Base-by-base conservation (phyloP, 2,113 vertebrate genomes). In the Chaenocephalus aceratus region DNA sequence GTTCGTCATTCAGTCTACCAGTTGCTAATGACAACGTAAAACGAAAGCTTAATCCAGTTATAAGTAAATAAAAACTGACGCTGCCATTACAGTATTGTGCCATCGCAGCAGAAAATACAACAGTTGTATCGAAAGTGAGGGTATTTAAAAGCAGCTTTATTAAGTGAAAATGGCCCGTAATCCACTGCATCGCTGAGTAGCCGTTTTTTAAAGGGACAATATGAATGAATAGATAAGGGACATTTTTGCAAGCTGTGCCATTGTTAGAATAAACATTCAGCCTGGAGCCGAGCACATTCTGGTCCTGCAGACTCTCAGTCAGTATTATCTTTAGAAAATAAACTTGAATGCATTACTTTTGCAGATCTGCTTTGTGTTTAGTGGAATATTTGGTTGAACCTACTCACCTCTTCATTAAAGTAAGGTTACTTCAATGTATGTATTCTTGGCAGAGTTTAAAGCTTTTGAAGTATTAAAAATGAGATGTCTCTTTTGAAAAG, bases 161-260 rank as follows among this genome's bases (percentile, higher is more conserved):
- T 59, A 88, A 86, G 62, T 53, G 60, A 72, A 83, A 90, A 88
- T 88, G 87, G 84, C 80, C 49, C 57, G 18, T 87, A 90, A 89
- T 88, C 84, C 88, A 76, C 63, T 70, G 76, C 80, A 80, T 82
- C 72, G 89, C 91, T 91, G 90, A 94, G 76, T 77, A 36, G 75
- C 63, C 89, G 73, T 85, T 93, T 93, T 89, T 84, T 45, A 72
- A 84, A 71, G 56, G 41, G 82, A 85, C 84, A 86, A 83, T 86
- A 84, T 84, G 75, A 86, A 77, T 90, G 72, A 89, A 91, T 90
- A 86, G 77, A 89, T 89, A 81, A 86, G 72, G 64, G 44, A 26
- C 83, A 81, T 83, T 80, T 79, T 81, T 78, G 60, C 75, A 59
- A 58, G 66, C 84, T 77, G 67, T 66, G 66, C 70, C 74, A 75